phyloP scores from a whole-genome alignment of 2,113 vertebrate genomes.

The Alethe castanea region DNA sequence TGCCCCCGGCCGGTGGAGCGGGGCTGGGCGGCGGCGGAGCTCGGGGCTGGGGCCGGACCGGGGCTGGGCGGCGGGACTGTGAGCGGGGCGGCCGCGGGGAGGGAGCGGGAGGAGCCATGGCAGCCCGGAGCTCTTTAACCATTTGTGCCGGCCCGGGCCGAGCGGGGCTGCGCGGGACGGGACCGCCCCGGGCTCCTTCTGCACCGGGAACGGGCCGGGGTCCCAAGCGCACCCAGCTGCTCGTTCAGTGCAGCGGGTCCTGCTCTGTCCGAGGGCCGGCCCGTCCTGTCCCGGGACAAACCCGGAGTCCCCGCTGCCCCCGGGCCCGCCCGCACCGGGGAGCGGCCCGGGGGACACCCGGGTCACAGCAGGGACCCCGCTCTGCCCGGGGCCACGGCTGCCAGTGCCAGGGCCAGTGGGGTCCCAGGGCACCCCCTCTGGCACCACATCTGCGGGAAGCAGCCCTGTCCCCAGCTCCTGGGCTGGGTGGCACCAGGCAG shows the following conservation, averaged over 20 bases:
- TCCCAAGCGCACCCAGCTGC: accelerated
- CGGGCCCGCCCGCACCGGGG: neutral
- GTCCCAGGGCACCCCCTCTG: no score
- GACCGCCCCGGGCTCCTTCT: neutral
- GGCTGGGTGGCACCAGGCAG: neutral
- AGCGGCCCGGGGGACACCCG: neutral
- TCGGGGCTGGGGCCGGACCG: neutral
- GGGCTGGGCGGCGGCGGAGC: neutral
- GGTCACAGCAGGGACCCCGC: accelerated
- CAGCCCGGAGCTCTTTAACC: neutral
- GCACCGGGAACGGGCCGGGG: neutral
- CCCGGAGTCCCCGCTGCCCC: neutral
- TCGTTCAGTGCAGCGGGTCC: accelerated
- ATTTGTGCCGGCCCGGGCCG: neutral
- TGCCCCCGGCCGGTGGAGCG: neutral
- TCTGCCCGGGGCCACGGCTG: neutral
- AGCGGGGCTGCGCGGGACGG: neutral
- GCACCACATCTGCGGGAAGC: accelerated
- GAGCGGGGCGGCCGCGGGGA: neutral
- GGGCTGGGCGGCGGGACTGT: neutral
- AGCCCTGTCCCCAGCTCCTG: accelerated
- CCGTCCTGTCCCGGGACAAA: neutral
- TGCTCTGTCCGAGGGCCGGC: no score
- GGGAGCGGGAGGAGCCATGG: neutral
- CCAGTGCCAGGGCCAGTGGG: accelerated